Percentiles rank a stretch among this genome's conserved stretches.
These are phyloP conservation scores for Scolopax mira DNA, from an alignment of 2,113 vertebrate genomes.

Conservation along the genomic window DNA sequence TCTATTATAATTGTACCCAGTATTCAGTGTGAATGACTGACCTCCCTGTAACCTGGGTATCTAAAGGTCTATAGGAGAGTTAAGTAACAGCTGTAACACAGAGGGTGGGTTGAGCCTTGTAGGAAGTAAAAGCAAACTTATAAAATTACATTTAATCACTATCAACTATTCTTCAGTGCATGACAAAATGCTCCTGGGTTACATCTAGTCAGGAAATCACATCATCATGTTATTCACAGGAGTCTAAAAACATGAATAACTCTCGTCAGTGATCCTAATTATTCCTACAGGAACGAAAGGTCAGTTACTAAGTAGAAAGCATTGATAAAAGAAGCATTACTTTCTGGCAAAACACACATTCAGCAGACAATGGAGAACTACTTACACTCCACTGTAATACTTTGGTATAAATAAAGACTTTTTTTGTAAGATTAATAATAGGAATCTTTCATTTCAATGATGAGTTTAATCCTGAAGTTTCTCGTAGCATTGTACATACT, in stretches of 20 bases:
- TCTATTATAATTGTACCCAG: neutral
- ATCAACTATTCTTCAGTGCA: neutral
- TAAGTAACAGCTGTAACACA: neutral
- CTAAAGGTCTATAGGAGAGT: neutral
- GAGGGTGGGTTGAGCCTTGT: neutral
- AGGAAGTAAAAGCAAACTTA: neutral
- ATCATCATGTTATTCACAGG: conserved; percentile 34
- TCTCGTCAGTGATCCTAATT: conserved; percentile 32
- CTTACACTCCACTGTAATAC: neutral
- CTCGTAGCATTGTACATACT: neutral
- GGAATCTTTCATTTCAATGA: neutral
- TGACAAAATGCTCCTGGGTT: neutral
- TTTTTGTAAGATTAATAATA: neutral
- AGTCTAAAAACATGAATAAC: neutral
- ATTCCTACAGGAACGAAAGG: conserved; percentile 25
- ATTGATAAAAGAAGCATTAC: conserved; percentile 20
- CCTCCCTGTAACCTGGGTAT: neutral
- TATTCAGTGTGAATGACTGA: neutral
- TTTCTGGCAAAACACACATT: neutral
- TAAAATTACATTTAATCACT: neutral
- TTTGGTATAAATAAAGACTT: neutral
- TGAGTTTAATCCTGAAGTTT: neutral
- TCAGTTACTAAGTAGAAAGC: conserved; percentile 17
- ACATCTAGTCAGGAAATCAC: conserved; percentile 40
- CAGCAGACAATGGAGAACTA: neutral